Evolutionary conservation across 2,888 invertebrate species (phyloP).

Genomic region (Drosophila multiciliata): DNA sequence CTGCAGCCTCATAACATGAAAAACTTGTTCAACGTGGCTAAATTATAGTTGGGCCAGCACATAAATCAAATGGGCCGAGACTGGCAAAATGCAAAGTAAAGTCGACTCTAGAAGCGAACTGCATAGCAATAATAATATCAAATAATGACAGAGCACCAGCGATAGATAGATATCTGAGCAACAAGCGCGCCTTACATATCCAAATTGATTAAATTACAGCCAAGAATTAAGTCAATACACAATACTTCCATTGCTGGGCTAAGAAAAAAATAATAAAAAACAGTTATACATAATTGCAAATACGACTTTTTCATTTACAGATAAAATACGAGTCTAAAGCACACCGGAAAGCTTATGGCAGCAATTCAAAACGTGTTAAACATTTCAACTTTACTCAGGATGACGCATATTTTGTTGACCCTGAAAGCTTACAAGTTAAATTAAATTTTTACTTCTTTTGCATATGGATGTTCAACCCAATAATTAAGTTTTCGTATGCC

Average conservation of each 20-base stretch:
- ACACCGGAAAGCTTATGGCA: constrained; percentile 7
- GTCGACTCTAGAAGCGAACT: constrained; percentile 21
- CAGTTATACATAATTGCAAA: constrained; percentile 5
- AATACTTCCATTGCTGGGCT: constrained; percentile 25
- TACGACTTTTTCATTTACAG: constrained; percentile 11
- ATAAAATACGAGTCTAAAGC: background rate
- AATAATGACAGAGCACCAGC: constrained; percentile 56
- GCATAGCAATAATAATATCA: constrained; percentile 56
- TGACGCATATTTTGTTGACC: constrained; percentile 4
- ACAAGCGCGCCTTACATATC: constrained; percentile 34
- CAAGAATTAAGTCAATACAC: constrained; percentile 42
- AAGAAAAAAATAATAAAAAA: background rate
- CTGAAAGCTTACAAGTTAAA: background rate
- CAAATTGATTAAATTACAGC: constrained; percentile 50
- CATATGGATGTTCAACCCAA: background rate
- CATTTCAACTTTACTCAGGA: background rate
- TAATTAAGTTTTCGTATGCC: background rate
- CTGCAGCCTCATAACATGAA: constrained; percentile 14
- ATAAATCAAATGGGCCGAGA: constrained; percentile 51
- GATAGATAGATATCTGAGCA: constrained; percentile 25
- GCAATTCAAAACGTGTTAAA: background rate
- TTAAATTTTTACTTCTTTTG: background rate
- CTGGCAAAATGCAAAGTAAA: constrained; percentile 32
- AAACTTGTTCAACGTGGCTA: constrained; percentile 44
- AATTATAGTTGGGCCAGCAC: constrained; percentile 48